These are phyloP conservation scores for Melanotaenia boesemani DNA, from an alignment of 2,797 vertebrate species.

Conservation along the genomic window DNA sequence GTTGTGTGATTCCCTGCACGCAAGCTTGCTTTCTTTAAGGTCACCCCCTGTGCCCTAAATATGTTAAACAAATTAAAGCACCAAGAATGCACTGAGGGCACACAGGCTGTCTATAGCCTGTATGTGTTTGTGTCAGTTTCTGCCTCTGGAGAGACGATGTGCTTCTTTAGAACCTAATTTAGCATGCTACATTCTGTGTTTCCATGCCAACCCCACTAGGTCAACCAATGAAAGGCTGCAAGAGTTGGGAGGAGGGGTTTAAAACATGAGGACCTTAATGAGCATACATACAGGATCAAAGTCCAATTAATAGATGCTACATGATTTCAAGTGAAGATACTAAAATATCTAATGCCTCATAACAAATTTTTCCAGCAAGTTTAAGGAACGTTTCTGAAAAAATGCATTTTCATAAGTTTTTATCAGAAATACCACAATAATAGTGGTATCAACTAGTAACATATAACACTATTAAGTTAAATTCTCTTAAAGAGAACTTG, in stretches of 20 bases:
- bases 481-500: background rate
- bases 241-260: conserved; percentile 59
- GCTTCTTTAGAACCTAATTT: conserved; percentile 80
- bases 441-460: background rate
- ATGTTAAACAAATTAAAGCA: conserved; percentile 52
- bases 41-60: conserved; percentile 28
- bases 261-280: conserved; percentile 63
- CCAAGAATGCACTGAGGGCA: conserved; percentile 52
- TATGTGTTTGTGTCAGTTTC: conserved; percentile 67
- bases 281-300: conserved; percentile 46
- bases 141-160: conserved; percentile 69
- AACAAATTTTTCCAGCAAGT: background rate
- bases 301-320: conserved; percentile 13
- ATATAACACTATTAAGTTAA: background rate
- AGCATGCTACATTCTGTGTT: conserved; percentile 81
- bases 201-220: conserved; percentile 85
- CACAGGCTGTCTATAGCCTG: conserved; percentile 33
- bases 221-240: conserved; percentile 79
- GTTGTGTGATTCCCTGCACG: conserved; percentile 18
- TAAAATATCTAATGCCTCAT: background rate
- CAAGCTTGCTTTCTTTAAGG: conserved; percentile 7
- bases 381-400: background rate
- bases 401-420: background rate
- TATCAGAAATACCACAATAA: background rate
- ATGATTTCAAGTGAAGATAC: background rate